Evolutionary conservation across 2,797 vertebrate species (phyloP).

Genomic region (Darevskia nairensis): DNA sequence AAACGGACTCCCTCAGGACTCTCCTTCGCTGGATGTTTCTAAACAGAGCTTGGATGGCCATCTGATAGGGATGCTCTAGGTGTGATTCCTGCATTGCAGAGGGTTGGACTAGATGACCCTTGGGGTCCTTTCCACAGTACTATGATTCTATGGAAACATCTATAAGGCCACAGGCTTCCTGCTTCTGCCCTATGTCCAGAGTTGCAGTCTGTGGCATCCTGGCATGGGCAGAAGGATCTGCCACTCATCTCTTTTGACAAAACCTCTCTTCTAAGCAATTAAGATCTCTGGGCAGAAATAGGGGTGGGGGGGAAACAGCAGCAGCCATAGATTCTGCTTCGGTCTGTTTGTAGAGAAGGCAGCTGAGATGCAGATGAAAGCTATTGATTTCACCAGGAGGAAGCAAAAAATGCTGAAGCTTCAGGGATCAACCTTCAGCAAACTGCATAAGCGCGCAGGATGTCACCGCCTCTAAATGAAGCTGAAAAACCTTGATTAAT

Average conservation of each 20-base stretch:
- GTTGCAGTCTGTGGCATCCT: not conserved
- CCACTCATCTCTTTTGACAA: not conserved
- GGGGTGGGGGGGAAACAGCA: not conserved
- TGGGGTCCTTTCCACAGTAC: no score
- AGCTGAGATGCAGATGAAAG: not conserved
- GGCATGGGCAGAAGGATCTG: not conserved
- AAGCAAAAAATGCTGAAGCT: not conserved
- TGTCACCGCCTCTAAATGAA: not conserved
- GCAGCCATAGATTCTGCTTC: not conserved
- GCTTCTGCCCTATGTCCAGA: not conserved
- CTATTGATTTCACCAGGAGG: slow-evolving; percentile 11
- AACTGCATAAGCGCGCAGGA: not conserved
- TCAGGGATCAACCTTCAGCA: not conserved
- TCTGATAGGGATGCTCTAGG: no score
- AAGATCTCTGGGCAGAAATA: not conserved
- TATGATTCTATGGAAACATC: no score
- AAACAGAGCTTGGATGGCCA: no score
- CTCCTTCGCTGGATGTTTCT: no score
- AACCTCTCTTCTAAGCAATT: not conserved
- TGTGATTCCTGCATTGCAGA: no score
- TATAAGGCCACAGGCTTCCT: no score
- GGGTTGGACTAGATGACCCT: no score
- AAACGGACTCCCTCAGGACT: no score
- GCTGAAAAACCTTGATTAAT: not conserved
- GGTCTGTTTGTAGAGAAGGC: not conserved